Percentiles rank a stretch among this genome's conserved stretches.
These are phyloP conservation scores for Synanthedon myopaeformis DNA, from an alignment of 2,888 invertebrate genomes.

Conservation along the genomic window DNA sequence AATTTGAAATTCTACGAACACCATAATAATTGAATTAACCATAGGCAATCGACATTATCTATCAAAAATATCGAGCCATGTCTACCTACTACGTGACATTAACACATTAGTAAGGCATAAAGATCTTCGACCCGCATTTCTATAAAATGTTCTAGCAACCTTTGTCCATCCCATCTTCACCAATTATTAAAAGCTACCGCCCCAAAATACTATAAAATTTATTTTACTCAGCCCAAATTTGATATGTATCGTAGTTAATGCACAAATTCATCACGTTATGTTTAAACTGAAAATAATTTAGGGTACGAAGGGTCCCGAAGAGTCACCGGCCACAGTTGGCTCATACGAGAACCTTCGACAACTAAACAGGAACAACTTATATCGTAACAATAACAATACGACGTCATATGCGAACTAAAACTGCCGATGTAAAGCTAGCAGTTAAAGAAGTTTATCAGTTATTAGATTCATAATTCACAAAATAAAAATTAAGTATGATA, in stretches of 20 bases:
- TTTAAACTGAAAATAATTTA: slow-evolving; percentile 27
- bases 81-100: slow-evolving; percentile 31
- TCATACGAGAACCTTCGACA: slow-evolving; percentile 35
- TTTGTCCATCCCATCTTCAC: slow-evolving; percentile 14
- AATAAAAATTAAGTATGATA: no score
- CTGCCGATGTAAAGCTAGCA: background rate
- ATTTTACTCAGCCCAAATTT: slow-evolving; percentile 59
- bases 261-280: slow-evolving; percentile 55
- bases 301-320: slow-evolving; percentile 32
- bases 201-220: slow-evolving; percentile 41
- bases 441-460: background rate
- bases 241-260: slow-evolving; percentile 68
- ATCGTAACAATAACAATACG: background rate
- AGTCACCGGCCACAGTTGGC: slow-evolving; percentile 65
- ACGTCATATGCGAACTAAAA: background rate
- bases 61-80: slow-evolving; percentile 19
- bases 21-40: slow-evolving; percentile 17
- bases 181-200: slow-evolving; percentile 55
- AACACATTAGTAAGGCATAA: slow-evolving; percentile 57
- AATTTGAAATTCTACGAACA: background rate
- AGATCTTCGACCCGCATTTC: slow-evolving; percentile 37
- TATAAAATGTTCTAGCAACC: slow-evolving; percentile 40
- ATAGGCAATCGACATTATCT: slow-evolving; percentile 24
- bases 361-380: slow-evolving; percentile 3
- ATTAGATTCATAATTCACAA: no score